phyloP scores from a whole-genome alignment of 2,888 invertebrate species.

The Malacosoma neustria region DNA sequence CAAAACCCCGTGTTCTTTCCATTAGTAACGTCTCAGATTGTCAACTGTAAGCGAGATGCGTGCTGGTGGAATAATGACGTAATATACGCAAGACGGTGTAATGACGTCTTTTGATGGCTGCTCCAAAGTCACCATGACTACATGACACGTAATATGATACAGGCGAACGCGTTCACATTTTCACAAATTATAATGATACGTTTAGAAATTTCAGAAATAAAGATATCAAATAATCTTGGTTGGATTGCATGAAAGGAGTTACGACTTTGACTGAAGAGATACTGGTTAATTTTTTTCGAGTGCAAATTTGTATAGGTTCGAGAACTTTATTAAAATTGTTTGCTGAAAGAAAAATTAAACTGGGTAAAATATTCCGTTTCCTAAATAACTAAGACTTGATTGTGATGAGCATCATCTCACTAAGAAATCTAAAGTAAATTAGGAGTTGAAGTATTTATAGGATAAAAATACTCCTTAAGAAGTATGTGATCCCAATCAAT shows the following conservation, averaged over 20 bases:
- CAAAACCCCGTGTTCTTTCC: conserved; percentile 63
- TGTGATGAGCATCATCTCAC: conserved; percentile 61
- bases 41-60: conserved; percentile 38
- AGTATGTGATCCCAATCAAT: too few relatives aligned
- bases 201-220: conserved; percentile 14
- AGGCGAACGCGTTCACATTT: conserved; percentile 37
- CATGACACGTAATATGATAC: conserved; percentile 42
- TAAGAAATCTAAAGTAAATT: too few relatives aligned
- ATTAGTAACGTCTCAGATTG: conserved; percentile 67
- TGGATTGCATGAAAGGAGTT: too few relatives aligned
- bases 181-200: conserved; percentile 20
- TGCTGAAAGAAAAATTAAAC: conserved; percentile 61
- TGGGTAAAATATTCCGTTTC: conserved; percentile 51
- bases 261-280: conserved; percentile 4
- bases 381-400: conserved; percentile 62
- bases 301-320: conserved; percentile 54
- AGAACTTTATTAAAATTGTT: conserved; percentile 69
- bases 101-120: conserved; percentile 55
- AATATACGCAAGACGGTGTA: conserved; percentile 52
- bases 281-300: conserved; percentile 17
- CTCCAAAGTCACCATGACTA: conserved; percentile 52
- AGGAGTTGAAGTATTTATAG: too few relatives aligned
- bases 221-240: conserved; percentile 1
- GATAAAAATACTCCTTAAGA: too few relatives aligned
- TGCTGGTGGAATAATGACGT: conserved; percentile 53